These are phyloP conservation scores for Cantharis lateralis DNA, from an alignment of 2,888 invertebrate genomes.

Conservation along the genomic window DNA sequence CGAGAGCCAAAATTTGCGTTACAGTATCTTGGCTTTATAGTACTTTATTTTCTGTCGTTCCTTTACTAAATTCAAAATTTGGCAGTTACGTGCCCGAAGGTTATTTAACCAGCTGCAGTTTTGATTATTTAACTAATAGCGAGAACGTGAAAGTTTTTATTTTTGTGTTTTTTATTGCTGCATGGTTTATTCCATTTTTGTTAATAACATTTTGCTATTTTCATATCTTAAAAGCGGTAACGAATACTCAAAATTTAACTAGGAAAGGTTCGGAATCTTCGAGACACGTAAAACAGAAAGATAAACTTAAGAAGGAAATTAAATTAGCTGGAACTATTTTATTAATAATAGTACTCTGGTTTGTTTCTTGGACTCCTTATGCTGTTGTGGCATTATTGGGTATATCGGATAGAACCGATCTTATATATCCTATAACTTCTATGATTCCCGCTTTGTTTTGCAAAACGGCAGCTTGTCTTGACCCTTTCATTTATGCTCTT, in stretches of 20 bases:
- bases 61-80: constrained; percentile 71
- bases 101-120: constrained; percentile 82
- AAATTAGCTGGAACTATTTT: constrained; percentile 72
- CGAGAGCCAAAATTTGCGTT: constrained; percentile 66
- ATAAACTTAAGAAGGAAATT: constrained; percentile 72
- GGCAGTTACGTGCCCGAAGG: constrained; percentile 83
- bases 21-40: constrained; percentile 77
- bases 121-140: constrained; percentile 79
- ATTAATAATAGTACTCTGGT: constrained; percentile 73
- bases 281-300: constrained; percentile 64
- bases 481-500: constrained; percentile 80
- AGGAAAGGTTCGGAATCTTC: constrained; percentile 59
- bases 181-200: constrained; percentile 73
- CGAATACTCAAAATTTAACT: constrained; percentile 58
- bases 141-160: constrained; percentile 68
- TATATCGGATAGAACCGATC: constrained; percentile 65
- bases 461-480: constrained; percentile 79
- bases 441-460: constrained; percentile 81
- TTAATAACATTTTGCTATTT: constrained; percentile 76
- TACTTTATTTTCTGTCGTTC: constrained; percentile 69
- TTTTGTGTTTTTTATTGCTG: constrained; percentile 74
- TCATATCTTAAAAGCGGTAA: constrained; percentile 70
- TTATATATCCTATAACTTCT: constrained; percentile 71
- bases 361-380: constrained; percentile 83
- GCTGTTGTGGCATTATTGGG: constrained; percentile 76